Evolutionary conservation across 2,888 invertebrate species (phyloP), one percentile per base, ranked within the genome.

Genomic region (Heliconius ismenius): DNA sequence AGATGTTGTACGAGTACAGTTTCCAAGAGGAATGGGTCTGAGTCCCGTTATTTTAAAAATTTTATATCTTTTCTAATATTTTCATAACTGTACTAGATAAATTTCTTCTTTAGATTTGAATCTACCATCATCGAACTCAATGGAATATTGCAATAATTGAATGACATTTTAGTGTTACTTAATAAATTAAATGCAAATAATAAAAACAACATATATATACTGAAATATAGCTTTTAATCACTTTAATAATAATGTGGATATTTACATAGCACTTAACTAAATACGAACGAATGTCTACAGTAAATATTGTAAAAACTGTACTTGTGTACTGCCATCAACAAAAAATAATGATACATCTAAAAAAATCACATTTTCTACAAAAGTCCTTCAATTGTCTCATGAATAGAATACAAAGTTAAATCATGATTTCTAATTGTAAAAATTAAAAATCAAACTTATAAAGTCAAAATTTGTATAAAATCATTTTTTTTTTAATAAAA

Each of bases 151-250:
- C 18, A 49, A 18, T 49, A 49, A 49, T 18, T 49, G 18, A 49
- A 49, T 49, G 7, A 49, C 49, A 49, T 49, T 21, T 49, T 21
- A 21, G 24, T 62, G 21, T 58, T 58, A 58, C 58, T 58, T 21
- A 58, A n/a, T 11, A n/a, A 62, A 10, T 24, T 6, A 26, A 62
- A 36, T 13, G 65, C 24, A 15, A 24, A 13, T 13, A 67, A 82
- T 80, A 85, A 83, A 84, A 81, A 77, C 81, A 78, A 73, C 69
- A 73, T 21, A 43, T 21, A 43, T 77, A 58, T 91, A 92, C 87
- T 92, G 92, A 94, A 94, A 94, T 93, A 94, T 92, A 94, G 90
- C 91, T 93, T 93, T 67, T 94, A 93, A 92, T 93, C 90, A 91
- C 86, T 90, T 90, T 92, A 91, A 92, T 92, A 90, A 86, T 87